phyloP scores from a whole-genome alignment of 2,888 invertebrate species.

The Acronicta aceris region DNA sequence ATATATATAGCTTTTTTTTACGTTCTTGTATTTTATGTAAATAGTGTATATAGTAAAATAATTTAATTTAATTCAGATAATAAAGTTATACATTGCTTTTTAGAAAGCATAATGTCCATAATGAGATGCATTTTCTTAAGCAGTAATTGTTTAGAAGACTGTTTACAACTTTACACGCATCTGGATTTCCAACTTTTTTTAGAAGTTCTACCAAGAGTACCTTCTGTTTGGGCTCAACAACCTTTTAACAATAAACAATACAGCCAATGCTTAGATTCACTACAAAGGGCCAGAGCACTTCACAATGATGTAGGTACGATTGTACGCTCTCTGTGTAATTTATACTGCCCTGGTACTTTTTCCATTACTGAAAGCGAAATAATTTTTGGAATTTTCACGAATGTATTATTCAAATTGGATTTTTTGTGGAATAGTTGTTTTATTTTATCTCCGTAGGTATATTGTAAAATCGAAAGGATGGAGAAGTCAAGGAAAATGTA shows the following conservation, averaged over 20 bases:
- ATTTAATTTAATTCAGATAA: too few relatives aligned
- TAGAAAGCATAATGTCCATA: too few relatives aligned
- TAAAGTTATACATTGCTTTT: too few relatives aligned
- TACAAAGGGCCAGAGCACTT: slow-evolving; percentile 28
- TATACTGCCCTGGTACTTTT: slow-evolving; percentile 31
- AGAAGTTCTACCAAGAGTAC: background rate
- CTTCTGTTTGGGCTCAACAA: slow-evolving; percentile 41
- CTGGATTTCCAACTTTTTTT: slow-evolving; percentile 16
- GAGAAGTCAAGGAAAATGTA: too few relatives aligned
- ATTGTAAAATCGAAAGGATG: too few relatives aligned
- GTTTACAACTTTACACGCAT: too few relatives aligned
- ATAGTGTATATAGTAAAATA: too few relatives aligned
- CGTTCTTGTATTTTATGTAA: too few relatives aligned
- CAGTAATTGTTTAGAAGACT: too few relatives aligned
- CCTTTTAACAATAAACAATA: slow-evolving; percentile 49
- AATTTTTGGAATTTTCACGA: slow-evolving; percentile 1
- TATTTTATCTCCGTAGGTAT: background rate
- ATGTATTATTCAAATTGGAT: too few relatives aligned
- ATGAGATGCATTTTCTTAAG: too few relatives aligned
- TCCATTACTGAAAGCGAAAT: slow-evolving; percentile 19
- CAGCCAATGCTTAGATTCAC: slow-evolving; percentile 32
- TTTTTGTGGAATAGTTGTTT: background rate
- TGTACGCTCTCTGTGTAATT: slow-evolving; percentile 9
- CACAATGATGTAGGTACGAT: slow-evolving; percentile 26
- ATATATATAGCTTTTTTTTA: too few relatives aligned